A percentile compares a stretch with the other conserved stretches of the same genome.
Conservation (phyloP, 2,113 vertebrate species). For the human region DNA sequence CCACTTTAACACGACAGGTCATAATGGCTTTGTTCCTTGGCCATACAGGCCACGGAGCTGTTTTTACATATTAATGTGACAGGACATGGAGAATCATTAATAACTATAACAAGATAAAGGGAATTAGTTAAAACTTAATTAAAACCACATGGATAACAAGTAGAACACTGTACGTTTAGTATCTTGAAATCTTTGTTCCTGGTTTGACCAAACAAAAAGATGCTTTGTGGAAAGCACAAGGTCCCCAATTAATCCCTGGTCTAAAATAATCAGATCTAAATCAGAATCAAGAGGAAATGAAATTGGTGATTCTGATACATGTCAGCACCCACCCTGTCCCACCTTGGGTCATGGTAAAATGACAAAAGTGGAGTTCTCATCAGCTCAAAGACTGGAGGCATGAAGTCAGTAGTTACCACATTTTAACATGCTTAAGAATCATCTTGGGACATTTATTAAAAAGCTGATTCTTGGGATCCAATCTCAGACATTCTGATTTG, state of each 20-base stretch:
- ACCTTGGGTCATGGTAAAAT: not conserved
- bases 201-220: slow-evolving; percentile 59
- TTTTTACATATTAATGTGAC: slow-evolving; percentile 82
- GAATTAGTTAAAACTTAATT: slow-evolving; percentile 87
- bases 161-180: slow-evolving; percentile 70
- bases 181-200: slow-evolving; percentile 74
- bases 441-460: not conserved
- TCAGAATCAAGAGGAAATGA: slow-evolving; percentile 64
- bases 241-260: slow-evolving; percentile 68
- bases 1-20: slow-evolving; percentile 78
- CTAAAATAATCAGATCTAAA: slow-evolving; percentile 77
- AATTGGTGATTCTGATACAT: slow-evolving; percentile 17
- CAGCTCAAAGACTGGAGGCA: not conserved
- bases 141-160: slow-evolving; percentile 79
- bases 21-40: slow-evolving; percentile 77
- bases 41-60: slow-evolving; percentile 75
- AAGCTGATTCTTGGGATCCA: not conserved
- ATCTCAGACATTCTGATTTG: not conserved
- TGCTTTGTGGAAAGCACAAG: slow-evolving; percentile 56
- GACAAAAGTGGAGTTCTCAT: not conserved
- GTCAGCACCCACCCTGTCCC: not conserved
- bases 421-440: not conserved
- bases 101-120: slow-evolving; percentile 83
- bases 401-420: not conserved
- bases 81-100: slow-evolving; percentile 80